A percentile compares a stretch with the other conserved stretches of the same genome.
These are phyloP conservation scores for Mastacembelus armatus DNA, from an alignment of 2,797 vertebrate genomes.

Conservation along the genomic window DNA sequence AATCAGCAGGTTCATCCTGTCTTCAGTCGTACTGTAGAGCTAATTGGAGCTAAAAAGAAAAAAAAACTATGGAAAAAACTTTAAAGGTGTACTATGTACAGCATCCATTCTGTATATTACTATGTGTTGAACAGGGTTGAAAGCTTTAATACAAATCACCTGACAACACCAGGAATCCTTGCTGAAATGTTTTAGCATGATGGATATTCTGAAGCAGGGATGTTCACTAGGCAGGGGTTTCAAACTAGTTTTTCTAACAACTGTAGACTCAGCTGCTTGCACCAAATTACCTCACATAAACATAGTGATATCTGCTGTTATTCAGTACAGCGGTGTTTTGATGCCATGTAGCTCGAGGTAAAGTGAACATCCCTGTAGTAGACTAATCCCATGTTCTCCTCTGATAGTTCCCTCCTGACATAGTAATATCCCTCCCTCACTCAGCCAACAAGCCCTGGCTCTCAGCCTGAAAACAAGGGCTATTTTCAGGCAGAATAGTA, in stretches of 20 bases:
- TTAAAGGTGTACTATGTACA: background rate
- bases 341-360: constrained; percentile 67
- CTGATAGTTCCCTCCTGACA: constrained; percentile 79
- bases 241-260: constrained; percentile 44
- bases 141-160: constrained; percentile 30
- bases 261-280: constrained; percentile 23
- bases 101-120: background rate
- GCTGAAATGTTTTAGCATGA: constrained; percentile 14
- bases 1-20: constrained; percentile 59
- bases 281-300: constrained; percentile 59
- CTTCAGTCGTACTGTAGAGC: constrained; percentile 24
- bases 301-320: constrained; percentile 35
- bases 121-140: constrained; percentile 1
- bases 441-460: constrained; percentile 87
- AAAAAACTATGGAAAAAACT: constrained; percentile 14
- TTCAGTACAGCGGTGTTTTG: constrained; percentile 51
- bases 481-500: constrained; percentile 95
- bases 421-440: constrained; percentile 77
- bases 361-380: constrained; percentile 76
- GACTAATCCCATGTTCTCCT: constrained; percentile 77
- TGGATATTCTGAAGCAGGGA: constrained; percentile 28
- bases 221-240: constrained; percentile 28
- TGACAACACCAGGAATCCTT: constrained; percentile 25
- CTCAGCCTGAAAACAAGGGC: constrained; percentile 87
- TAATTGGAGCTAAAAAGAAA: constrained; percentile 6